A percentile compares a stretch with the other conserved stretches of the same genome.
phyloP scores from a whole-genome alignment of 1,140 invertebrate species.

The Mamestra configurata region DNA sequence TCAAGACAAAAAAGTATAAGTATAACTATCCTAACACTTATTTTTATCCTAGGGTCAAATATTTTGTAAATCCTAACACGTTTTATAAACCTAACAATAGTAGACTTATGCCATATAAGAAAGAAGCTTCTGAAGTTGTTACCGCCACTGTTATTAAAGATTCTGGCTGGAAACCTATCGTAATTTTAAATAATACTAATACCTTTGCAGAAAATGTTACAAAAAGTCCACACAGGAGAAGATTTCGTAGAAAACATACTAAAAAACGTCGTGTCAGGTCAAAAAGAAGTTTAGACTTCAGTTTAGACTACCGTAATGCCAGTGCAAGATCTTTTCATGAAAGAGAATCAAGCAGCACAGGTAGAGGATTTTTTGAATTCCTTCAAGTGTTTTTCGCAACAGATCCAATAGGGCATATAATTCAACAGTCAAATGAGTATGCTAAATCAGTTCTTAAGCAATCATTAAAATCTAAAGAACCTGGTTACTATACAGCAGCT shows the following conservation, averaged over 20 bases:
- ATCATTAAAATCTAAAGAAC: constrained; percentile 65
- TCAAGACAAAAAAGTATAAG: constrained; percentile 84
- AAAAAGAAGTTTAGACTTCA: constrained; percentile 61
- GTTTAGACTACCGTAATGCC: not conserved
- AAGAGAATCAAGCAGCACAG: not conserved
- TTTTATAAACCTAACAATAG: constrained; percentile 68
- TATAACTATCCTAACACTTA: constrained; percentile 81
- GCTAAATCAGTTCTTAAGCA: constrained; percentile 66
- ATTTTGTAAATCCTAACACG: constrained; percentile 74
- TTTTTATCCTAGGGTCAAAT: constrained; percentile 81
- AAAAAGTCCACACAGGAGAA: constrained; percentile 45
- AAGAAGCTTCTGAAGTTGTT: constrained; percentile 60
- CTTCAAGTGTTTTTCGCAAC: constrained; percentile 56
- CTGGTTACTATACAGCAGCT: constrained; percentile 67
- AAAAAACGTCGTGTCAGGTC: constrained; percentile 59
- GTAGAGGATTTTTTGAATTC: constrained; percentile 63
- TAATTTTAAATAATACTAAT: constrained; percentile 58
- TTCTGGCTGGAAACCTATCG: constrained; percentile 80
- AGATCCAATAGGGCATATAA: constrained; percentile 61
- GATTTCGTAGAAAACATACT: constrained; percentile 41
- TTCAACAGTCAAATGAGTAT: constrained; percentile 64
- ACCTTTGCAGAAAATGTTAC: constrained; percentile 27
- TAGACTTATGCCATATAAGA: constrained; percentile 71
- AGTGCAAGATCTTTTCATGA: constrained; percentile 1
- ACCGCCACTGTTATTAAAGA: constrained; percentile 52